Percentiles rank a stretch among this genome's conserved stretches.
Evolutionary conservation across 53 echinoderm and acorn worm genomes (phyloP).

Genomic region (Stichopus horrens): DNA sequence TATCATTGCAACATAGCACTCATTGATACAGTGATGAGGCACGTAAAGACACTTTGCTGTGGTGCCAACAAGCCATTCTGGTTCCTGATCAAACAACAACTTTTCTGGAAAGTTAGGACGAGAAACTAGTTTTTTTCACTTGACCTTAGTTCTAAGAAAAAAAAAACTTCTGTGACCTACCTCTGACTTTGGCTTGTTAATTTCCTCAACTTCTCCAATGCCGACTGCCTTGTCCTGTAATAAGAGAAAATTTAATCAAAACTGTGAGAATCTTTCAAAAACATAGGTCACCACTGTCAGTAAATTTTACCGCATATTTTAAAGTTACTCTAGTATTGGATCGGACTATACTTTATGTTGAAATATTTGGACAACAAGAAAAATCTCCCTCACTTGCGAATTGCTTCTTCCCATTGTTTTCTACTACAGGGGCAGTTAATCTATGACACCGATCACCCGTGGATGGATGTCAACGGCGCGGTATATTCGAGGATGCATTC

Average conservation of each 20-base stretch:
- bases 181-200: conserved; percentile 39
- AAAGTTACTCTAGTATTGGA: no score
- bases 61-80: not conserved
- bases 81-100: not conserved
- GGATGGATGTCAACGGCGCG: not conserved
- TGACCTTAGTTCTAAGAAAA: not conserved
- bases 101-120: not conserved
- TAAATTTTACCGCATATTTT: no score
- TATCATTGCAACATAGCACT: no score
- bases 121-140: no score
- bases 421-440: not conserved
- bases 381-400: not conserved
- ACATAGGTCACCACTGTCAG: no score
- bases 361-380: not conserved
- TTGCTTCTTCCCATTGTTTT: not conserved
- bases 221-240: conserved; percentile 38
- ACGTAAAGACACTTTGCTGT: not conserved
- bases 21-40: no score
- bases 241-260: not conserved
- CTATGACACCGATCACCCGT: not conserved
- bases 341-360: no score
- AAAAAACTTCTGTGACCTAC: not conserved
- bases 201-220: conserved; percentile 46
- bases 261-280: no score
- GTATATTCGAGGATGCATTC: not conserved